These are phyloP conservation scores for Centropus unirufus DNA, from an alignment of 2,113 vertebrate species.

Conservation along the genomic window DNA sequence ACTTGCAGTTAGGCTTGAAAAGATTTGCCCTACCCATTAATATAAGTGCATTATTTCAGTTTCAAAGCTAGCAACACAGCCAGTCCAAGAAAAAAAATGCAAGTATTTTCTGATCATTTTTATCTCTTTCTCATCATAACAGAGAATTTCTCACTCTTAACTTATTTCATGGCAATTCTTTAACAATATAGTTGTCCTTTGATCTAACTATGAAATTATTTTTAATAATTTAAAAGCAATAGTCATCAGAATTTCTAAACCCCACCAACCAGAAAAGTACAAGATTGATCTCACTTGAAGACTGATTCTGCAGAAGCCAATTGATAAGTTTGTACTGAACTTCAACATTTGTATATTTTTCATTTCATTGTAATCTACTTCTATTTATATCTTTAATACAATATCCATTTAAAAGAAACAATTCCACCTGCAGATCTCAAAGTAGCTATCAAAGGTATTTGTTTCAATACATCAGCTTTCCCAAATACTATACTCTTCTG, in stretches of 20 bases:
- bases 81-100: background rate
- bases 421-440: background rate
- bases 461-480: background rate
- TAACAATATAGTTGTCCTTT: background rate
- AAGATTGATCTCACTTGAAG: background rate
- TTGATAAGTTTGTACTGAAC: background rate
- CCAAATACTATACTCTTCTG: background rate
- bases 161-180: background rate
- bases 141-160: background rate
- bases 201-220: background rate
- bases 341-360: background rate
- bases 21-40: background rate
- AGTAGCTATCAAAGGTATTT: background rate
- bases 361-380: background rate
- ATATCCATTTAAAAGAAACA: background rate
- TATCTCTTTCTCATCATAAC: background rate
- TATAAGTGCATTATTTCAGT: background rate
- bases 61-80: background rate
- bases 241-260: background rate
- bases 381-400: background rate
- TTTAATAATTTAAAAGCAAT: background rate
- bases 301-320: background rate
- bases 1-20: background rate
- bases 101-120: background rate
- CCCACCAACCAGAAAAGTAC: background rate